Evolutionary conservation across 2,113 vertebrate genomes (phyloP).

Genomic region (Crocuta crocuta): DNA sequence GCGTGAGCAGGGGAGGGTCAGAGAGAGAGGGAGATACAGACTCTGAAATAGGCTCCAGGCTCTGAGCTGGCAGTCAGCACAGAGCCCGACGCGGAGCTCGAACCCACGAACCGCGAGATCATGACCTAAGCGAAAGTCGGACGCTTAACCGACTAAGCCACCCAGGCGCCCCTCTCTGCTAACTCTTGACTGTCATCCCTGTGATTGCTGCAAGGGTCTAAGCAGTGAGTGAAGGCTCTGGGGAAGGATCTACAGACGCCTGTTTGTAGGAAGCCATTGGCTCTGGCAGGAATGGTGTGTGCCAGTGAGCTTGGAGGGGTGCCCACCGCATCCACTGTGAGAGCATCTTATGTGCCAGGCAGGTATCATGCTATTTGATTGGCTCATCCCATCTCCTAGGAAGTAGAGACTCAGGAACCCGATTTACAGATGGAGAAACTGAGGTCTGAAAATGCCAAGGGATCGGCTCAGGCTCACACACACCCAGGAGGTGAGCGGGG

Average conservation of each 20-base stretch:
- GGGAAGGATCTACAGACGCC: too few relatives aligned
- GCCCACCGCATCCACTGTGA: accelerated
- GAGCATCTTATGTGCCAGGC: accelerated
- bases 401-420: neutral
- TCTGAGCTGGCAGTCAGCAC: too few relatives aligned
- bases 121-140: too few relatives aligned
- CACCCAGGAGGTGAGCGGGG: neutral
- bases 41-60: too few relatives aligned
- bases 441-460: neutral
- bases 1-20: too few relatives aligned
- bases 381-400: accelerated
- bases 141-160: too few relatives aligned
- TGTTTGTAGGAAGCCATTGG: accelerated
- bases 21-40: too few relatives aligned
- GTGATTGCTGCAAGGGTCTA: neutral
- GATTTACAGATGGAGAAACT: neutral
- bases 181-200: accelerated
- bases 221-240: neutral
- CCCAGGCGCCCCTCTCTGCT: neutral
- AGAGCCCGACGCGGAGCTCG: too few relatives aligned
- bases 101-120: too few relatives aligned
- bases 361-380: neutral
- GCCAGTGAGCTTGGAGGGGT: neutral
- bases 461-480: neutral
- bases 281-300: neutral